These are phyloP conservation scores for Colletes latitarsis DNA, from an alignment of 1,140 invertebrate species.

Conservation along the genomic window DNA sequence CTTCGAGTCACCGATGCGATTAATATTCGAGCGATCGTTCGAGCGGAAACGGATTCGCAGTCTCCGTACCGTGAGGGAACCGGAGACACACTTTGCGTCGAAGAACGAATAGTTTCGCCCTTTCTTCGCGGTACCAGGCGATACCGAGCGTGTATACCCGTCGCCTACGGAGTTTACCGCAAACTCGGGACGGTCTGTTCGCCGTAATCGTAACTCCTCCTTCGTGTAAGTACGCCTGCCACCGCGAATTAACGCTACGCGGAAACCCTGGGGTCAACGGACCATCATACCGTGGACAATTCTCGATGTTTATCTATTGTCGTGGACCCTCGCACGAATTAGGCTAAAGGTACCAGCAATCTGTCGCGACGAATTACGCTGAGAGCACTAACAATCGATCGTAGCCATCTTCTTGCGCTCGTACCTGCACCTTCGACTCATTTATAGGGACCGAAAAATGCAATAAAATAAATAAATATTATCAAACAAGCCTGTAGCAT, in stretches of 20 bases:
- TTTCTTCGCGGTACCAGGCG: neutral
- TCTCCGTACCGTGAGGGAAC: neutral
- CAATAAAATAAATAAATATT: too few relatives aligned
- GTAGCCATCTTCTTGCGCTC: too few relatives aligned
- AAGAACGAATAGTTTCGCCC: constrained; percentile 32
- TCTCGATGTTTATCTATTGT: neutral
- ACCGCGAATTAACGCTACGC: neutral
- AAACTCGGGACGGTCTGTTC: neutral
- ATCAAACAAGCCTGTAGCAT: too few relatives aligned
- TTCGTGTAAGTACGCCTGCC: neutral
- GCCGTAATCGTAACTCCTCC: neutral
- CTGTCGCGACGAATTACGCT: too few relatives aligned
- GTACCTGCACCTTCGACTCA: too few relatives aligned
- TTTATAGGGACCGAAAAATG: too few relatives aligned
- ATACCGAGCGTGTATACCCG: neutral
- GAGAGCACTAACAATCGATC: too few relatives aligned
- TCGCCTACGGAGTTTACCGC: neutral
- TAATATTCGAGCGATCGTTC: constrained; percentile 42
- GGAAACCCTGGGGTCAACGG: neutral
- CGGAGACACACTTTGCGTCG: neutral
- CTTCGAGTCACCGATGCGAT: constrained; percentile 44
- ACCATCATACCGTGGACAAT: neutral
- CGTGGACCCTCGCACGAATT: neutral
- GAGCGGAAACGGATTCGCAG: constrained; percentile 29
- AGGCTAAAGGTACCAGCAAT: too few relatives aligned